A percentile compares a stretch with the other conserved stretches of the same genome.
Conservation (phyloP, 2,888 invertebrate genomes). For the Teinopalpus imperialis region DNA sequence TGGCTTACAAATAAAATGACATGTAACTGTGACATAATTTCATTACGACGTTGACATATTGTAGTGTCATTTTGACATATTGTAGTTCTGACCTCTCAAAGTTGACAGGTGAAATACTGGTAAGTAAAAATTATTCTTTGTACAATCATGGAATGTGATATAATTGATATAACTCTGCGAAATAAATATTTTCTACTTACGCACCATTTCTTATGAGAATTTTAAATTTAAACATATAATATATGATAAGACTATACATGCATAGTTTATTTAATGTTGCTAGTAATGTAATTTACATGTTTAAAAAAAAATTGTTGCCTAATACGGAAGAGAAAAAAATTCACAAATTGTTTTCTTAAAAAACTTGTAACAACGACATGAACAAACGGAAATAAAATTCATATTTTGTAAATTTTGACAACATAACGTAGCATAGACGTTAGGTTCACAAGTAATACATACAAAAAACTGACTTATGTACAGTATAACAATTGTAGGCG, state of each 20-base stretch:
- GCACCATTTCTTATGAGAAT: slow-evolving; percentile 54
- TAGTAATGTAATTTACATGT: not conserved
- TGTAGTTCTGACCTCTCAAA: not conserved
- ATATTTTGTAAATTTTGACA: not conserved
- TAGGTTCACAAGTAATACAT: slow-evolving; percentile 22
- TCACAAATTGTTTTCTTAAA: too few species aligned
- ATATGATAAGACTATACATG: slow-evolving; percentile 24
- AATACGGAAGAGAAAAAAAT: too few species aligned
- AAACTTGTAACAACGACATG: too few species aligned
- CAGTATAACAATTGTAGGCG: slow-evolving; percentile 15
- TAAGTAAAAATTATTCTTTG: slow-evolving; percentile 43
- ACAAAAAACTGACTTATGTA: slow-evolving; percentile 23
- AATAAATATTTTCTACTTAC: slow-evolving; percentile 40
- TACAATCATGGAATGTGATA: slow-evolving; percentile 77
- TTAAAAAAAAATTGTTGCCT: too few species aligned
- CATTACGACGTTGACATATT: slow-evolving; percentile 6
- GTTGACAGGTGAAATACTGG: too few species aligned
- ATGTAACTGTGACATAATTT: not conserved
- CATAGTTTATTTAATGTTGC: not conserved
- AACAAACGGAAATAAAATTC: not conserved
- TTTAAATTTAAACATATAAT: slow-evolving; percentile 28
- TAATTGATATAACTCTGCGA: slow-evolving; percentile 46
- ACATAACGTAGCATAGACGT: slow-evolving; percentile 16
- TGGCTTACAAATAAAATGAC: not conserved
- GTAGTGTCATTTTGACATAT: slow-evolving; percentile 1